Conservation (phyloP, 2,113 vertebrate species). For the Oostethus manadensis region DNA sequence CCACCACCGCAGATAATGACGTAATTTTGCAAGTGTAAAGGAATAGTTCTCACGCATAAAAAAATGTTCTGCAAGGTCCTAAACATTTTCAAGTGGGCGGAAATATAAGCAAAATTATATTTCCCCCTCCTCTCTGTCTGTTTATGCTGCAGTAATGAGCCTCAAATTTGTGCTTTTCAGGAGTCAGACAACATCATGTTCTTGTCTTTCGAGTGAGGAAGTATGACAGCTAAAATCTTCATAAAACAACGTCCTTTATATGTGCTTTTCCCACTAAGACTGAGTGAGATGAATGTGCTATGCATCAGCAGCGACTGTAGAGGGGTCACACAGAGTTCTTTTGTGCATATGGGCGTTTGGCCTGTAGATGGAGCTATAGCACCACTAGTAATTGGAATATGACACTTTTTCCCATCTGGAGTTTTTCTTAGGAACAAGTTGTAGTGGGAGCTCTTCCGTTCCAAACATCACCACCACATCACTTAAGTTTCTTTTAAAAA, state of each 20-base stretch:
- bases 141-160: slow-evolving; percentile 74
- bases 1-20: slow-evolving; percentile 46
- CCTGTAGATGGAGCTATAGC: slow-evolving; percentile 75
- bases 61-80: slow-evolving; percentile 54
- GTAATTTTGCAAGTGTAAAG: slow-evolving; percentile 11
- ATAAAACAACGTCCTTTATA: slow-evolving; percentile 70
- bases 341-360: slow-evolving; percentile 35
- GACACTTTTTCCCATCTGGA: slow-evolving; percentile 50
- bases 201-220: slow-evolving; percentile 42
- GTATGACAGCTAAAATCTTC: slow-evolving; percentile 70
- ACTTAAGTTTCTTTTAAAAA: slow-evolving; percentile 47
- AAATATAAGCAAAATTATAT: slow-evolving; percentile 56
- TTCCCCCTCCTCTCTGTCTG: slow-evolving; percentile 42
- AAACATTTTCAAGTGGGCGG: slow-evolving; percentile 55
- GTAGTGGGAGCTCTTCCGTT: slow-evolving; percentile 55
- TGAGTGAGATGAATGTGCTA: slow-evolving; percentile 66
- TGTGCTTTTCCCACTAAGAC: slow-evolving; percentile 65
- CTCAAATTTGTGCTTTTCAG: slow-evolving; percentile 60
- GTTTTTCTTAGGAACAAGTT: slow-evolving; percentile 59
- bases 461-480: slow-evolving; percentile 32
- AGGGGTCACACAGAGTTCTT: slow-evolving; percentile 78
- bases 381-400: slow-evolving; percentile 53
- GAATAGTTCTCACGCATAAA: slow-evolving; percentile 34
- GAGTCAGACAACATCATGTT: slow-evolving; percentile 67
- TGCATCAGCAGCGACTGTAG: slow-evolving; percentile 68